Conservation (phyloP, 2,888 invertebrate species). For the Leucophenga maculata region DNA sequence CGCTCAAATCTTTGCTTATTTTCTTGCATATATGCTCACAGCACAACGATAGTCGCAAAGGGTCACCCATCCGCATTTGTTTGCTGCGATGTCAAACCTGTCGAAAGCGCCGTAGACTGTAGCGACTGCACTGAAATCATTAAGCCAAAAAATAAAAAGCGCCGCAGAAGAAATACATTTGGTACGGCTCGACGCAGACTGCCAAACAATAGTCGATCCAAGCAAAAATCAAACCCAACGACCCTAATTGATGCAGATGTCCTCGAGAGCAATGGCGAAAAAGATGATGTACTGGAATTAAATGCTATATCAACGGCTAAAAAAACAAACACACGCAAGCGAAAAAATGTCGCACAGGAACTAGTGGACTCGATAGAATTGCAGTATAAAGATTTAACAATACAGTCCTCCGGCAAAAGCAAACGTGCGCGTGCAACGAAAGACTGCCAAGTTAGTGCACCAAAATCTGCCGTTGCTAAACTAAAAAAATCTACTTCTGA, state of each 20-base stretch:
- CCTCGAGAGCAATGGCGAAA: conserved; percentile 8
- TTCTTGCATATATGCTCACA: conserved; percentile 32
- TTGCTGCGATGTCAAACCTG: conserved; percentile 41
- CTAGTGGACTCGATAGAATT: too few species aligned
- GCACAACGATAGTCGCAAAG: conserved; percentile 36
- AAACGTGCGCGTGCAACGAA: neutral
- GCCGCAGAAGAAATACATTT: conserved; percentile 8
- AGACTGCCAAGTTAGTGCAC: conserved; percentile 7
- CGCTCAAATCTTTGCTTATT: too few species aligned
- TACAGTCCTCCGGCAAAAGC: neutral
- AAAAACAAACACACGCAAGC: conserved; percentile 1
- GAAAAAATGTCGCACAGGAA: neutral
- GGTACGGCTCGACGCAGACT: neutral
- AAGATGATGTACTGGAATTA: conserved; percentile 30
- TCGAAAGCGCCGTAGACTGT: neutral
- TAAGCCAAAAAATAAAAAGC: conserved; percentile 1
- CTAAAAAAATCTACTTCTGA: conserved; percentile 1
- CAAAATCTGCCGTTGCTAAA: neutral
- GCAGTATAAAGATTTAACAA: neutral
- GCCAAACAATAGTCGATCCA: neutral
- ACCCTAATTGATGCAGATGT: conserved; percentile 43
- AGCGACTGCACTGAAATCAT: neutral
- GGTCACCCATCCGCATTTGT: conserved; percentile 52
- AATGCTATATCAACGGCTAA: neutral
- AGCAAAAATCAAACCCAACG: conserved; percentile 6